Percentiles rank a stretch among this genome's conserved stretches.
Conservation (phyloP, 2,113 vertebrate genomes). For the Electrona antarctica region DNA sequence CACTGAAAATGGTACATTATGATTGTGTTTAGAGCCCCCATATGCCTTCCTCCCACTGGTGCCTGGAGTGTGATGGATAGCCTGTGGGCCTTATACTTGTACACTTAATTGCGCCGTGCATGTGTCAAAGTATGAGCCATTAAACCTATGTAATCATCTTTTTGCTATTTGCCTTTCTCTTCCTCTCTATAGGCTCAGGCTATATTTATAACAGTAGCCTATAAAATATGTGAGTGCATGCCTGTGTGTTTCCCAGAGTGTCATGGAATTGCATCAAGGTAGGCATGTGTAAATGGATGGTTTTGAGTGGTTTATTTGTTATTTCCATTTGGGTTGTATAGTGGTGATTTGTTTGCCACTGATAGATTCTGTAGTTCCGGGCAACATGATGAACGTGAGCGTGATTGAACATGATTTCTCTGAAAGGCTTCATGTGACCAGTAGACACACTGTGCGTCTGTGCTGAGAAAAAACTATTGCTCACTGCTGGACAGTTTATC, state of each 20-base stretch:
- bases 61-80: slow-evolving; percentile 13
- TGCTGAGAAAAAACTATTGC: slow-evolving; percentile 12
- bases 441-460: neutral
- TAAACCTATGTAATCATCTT: neutral
- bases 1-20: neutral
- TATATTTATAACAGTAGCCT: neutral
- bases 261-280: neutral
- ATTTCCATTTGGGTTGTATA: slow-evolving; percentile 6
- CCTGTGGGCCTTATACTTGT: slow-evolving; percentile 9
- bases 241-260: neutral
- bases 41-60: slow-evolving; percentile 12
- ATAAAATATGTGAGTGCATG: neutral
- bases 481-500: slow-evolving; percentile 8
- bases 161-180: neutral
- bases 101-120: neutral
- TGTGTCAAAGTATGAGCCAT: neutral
- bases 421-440: slow-evolving; percentile 15
- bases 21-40: slow-evolving; percentile 22
- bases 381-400: neutral
- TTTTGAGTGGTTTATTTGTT: slow-evolving; percentile 1
- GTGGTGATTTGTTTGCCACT: neutral
- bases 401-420: slow-evolving; percentile 21
- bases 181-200: no score
- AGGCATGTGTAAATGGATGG: neutral
- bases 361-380: neutral